Conservation (phyloP, 1,140 invertebrate species). For the Liolophura sinensis region DNA sequence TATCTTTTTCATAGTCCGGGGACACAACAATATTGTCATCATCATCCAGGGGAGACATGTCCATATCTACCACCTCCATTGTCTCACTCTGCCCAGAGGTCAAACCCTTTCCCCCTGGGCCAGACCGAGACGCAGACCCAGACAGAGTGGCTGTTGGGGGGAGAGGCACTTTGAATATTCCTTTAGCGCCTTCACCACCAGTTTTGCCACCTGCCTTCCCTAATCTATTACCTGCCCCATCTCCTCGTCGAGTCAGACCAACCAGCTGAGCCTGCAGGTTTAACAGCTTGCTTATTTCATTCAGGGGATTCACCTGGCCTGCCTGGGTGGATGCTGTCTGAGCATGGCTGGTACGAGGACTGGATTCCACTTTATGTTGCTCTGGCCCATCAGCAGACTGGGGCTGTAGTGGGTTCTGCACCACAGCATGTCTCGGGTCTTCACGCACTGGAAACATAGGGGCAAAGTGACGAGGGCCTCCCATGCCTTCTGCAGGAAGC, state of each 20-base stretch:
- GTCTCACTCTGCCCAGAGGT: slow-evolving; percentile 29
- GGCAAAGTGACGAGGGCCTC: too few species aligned
- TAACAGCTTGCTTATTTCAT: slow-evolving; percentile 25
- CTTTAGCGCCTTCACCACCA: slow-evolving; percentile 9
- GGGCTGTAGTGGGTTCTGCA: too few species aligned
- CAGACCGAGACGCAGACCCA: not conserved
- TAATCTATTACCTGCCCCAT: not conserved
- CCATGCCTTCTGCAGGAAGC: too few species aligned
- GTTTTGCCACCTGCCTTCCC: not conserved
- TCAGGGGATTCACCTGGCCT: slow-evolving; percentile 13
- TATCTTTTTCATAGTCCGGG: slow-evolving; percentile 9
- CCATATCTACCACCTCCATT: slow-evolving; percentile 67
- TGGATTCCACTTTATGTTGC: too few species aligned
- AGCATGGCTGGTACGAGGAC: too few species aligned
- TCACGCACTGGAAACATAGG: too few species aligned
- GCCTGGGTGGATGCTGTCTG: too few species aligned
- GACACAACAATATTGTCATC: slow-evolving; percentile 28
- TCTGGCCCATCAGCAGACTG: too few species aligned
- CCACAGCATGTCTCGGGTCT: too few species aligned
- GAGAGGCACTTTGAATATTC: slow-evolving; percentile 42
- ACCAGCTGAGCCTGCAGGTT: slow-evolving; percentile 25
- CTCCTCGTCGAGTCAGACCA: slow-evolving; percentile 6
- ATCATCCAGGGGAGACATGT: slow-evolving; percentile 58
- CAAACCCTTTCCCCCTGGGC: slow-evolving; percentile 1
- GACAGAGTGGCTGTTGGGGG: slow-evolving; percentile 15